phyloP scores from a whole-genome alignment of 2,888 invertebrate species.

The Brassicogethes aeneus region DNA sequence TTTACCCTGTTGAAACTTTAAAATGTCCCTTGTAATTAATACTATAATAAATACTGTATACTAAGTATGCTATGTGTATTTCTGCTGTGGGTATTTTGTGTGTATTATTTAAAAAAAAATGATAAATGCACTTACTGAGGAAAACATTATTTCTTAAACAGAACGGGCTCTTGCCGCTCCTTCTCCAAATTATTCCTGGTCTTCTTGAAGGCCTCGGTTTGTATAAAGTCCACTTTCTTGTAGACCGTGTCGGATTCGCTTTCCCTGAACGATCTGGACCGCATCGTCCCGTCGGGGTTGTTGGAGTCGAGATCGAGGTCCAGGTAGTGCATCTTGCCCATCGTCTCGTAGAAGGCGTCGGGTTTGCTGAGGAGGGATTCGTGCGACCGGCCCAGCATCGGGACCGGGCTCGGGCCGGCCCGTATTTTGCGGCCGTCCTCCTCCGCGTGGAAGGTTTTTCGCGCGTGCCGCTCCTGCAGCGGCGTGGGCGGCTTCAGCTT shows the following conservation, averaged over 20 bases:
- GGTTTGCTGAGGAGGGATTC: slow-evolving; percentile 29
- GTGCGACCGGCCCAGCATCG: slow-evolving; percentile 32
- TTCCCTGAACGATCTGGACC: slow-evolving; percentile 20
- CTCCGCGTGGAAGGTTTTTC: slow-evolving; percentile 35
- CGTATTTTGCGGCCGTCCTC: slow-evolving; percentile 34
- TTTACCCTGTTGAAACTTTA: no score
- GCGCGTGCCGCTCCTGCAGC: slow-evolving; percentile 30
- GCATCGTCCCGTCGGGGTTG: slow-evolving; percentile 8
- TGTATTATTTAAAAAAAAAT: no score
- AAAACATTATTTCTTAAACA: slow-evolving; percentile 31
- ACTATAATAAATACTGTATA: no score
- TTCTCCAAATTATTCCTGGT: slow-evolving; percentile 73
- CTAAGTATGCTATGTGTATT: no score
- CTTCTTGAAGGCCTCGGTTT: slow-evolving; percentile 86
- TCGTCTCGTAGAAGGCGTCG: slow-evolving; percentile 22
- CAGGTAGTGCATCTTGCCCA: slow-evolving; percentile 62
- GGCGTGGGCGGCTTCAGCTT: slow-evolving; percentile 51
- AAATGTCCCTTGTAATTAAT: no score
- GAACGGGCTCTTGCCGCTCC: slow-evolving; percentile 43
- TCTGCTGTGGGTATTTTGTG: no score
- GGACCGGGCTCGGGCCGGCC: slow-evolving; percentile 48
- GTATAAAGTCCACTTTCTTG: slow-evolving; percentile 88
- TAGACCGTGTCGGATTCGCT: slow-evolving; percentile 54
- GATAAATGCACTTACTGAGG: no score
- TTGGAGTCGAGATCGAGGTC: slow-evolving; percentile 50